Base-by-base conservation (phyloP, 2,113 vertebrate genomes). In the Myiagra hebetior region DNA sequence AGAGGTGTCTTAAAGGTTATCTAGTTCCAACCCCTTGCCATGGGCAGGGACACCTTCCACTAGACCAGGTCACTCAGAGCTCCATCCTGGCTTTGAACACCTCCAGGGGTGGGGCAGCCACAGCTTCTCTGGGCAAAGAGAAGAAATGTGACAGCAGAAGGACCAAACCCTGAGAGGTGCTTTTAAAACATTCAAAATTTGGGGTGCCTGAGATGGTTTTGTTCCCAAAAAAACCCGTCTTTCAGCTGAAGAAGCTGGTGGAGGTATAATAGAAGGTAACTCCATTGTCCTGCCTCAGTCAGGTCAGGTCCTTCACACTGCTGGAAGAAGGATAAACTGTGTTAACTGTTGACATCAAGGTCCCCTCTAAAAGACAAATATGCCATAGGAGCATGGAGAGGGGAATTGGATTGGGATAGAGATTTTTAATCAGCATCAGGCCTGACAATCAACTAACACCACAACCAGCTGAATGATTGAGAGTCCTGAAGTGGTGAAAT, bases 391-490 rank as follows among this genome's bases (percentile, higher is more conserved):
- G n/a, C 0, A 0, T 1, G 2, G 39, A 68, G 77, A 92, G 60
- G 20, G 22, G 37, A 78, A 72, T 42, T 92, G 56, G 47, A 23
- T 67, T 81, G 62, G 49, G 44, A 87, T 21, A 60, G 53, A 73
- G 68, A 79, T 87, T 97, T 96, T 95, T 96, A 95, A 95, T 93
- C 80, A 91, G 84, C 35, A 78, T 92, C 60, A 82, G 52, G 19
- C 49, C 44, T 64, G 85, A 87, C 62, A 82, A 52, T 82, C 57
- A 56, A 15, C 73, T 78, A 95, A 82, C 44, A 67, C 4, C 3
- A 8, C 75, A 91, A 47, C 27, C 19, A 63, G 44, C 24, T 68
- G 65, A 84, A 56, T 85, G 87, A 87, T 41, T 80, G 56, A 72
- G 87, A 62, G 69, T 60, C 65, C 49, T 41, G 60, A 72, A 89